phyloP scores from a whole-genome alignment of 2,888 invertebrate genomes.

The Tortricodes alternella region DNA sequence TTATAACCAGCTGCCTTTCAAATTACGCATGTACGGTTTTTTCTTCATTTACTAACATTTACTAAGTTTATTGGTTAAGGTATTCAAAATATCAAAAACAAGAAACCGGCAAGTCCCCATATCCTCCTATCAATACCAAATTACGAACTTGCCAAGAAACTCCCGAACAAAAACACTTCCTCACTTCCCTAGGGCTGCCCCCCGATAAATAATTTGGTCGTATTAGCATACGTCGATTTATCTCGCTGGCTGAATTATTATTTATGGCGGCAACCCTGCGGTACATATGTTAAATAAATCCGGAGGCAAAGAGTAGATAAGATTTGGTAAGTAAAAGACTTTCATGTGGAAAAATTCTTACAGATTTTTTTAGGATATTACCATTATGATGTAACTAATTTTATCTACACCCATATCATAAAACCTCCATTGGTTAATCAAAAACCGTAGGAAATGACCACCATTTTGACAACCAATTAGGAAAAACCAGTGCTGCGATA shows the following conservation, averaged over 20 bases:
- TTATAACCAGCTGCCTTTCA: too few relatives aligned
- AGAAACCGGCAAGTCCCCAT: too few relatives aligned
- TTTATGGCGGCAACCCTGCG: constrained; percentile 67
- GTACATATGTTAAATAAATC: constrained; percentile 78
- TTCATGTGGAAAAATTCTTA: too few relatives aligned
- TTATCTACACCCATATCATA: too few relatives aligned
- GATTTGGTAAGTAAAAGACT: constrained; percentile 13
- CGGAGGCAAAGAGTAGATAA: constrained; percentile 35
- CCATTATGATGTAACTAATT: neutral
- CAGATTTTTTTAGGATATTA: too few relatives aligned
- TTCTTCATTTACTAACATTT: too few relatives aligned
- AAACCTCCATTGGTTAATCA: too few relatives aligned
- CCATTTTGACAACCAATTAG: too few relatives aligned
- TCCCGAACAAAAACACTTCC: constrained; percentile 10
- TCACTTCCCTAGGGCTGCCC: constrained; percentile 45
- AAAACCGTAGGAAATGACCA: too few relatives aligned
- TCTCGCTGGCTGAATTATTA: constrained; percentile 77
- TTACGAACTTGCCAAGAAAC: neutral
- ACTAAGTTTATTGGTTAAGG: too few relatives aligned
- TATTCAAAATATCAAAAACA: neutral
- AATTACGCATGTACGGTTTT: too few relatives aligned
- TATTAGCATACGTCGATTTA: constrained; percentile 83
- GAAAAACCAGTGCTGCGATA: too few relatives aligned
- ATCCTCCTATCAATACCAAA: neutral
- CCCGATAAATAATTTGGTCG: constrained; percentile 80